Evolutionary conservation across 2,113 vertebrate genomes (phyloP).

Genomic region (Psettodes erumei): DNA sequence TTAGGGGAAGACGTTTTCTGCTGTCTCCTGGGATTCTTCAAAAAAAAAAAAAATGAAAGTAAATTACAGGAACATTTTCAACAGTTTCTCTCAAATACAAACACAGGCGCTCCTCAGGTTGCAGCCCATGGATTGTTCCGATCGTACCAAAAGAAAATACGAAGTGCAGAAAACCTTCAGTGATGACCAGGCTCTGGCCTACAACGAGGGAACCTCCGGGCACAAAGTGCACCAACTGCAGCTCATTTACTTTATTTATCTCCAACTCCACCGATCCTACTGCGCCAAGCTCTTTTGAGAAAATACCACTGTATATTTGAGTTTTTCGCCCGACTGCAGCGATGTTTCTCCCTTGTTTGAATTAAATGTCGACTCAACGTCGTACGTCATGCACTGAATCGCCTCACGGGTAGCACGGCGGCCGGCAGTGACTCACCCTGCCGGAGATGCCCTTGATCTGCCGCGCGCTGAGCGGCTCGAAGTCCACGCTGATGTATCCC

Average conservation of each 20-base stretch:
- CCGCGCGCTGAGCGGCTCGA: conserved; percentile 96
- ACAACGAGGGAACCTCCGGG: background rate
- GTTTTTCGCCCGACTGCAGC: background rate
- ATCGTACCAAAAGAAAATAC: background rate
- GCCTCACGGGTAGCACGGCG: too few species aligned
- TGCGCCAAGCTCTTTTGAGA: too few species aligned
- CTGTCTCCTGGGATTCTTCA: background rate
- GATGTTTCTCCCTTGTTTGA: background rate
- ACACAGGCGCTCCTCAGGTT: background rate
- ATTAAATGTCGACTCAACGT: background rate
- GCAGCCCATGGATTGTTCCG: background rate
- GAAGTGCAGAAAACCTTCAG: background rate
- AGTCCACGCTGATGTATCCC: conserved; percentile 98
- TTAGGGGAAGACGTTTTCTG: conserved; percentile 6
- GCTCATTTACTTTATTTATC: background rate
- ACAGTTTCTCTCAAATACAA: background rate
- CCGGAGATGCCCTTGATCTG: conserved; percentile 94
- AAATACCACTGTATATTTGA: background rate
- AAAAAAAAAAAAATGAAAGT: too few species aligned
- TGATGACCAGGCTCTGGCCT: background rate
- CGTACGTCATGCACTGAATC: too few species aligned
- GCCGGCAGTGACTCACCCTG: conserved; percentile 94
- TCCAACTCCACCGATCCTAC: conserved; percentile 1
- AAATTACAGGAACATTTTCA: conserved; percentile 8
- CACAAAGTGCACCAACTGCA: background rate